Percentiles rank a stretch among this genome's conserved stretches.
Conservation (phyloP, 2,888 invertebrate genomes). For the Pandemis cinnamomeana region DNA sequence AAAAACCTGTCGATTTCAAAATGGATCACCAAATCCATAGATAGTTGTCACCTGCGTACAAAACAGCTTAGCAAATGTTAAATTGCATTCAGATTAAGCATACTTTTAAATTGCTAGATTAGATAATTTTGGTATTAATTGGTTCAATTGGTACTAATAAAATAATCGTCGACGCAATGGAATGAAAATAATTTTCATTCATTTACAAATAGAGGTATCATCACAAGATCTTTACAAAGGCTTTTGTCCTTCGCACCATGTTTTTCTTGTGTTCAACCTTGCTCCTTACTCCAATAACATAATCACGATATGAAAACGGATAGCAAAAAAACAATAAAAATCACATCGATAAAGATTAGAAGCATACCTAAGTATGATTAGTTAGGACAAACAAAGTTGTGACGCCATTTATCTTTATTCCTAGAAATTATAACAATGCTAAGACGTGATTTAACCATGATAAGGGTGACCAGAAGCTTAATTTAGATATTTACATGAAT, state of each 20-base stretch:
- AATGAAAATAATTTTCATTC: too few species aligned
- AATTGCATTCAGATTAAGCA: too few species aligned
- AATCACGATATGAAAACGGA: background rate
- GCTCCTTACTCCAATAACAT: background rate
- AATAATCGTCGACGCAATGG: too few species aligned
- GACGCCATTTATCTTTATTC: background rate
- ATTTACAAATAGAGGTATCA: too few species aligned
- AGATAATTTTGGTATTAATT: background rate
- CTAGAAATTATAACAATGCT: background rate
- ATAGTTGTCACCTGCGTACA: too few species aligned
- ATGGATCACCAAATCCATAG: too few species aligned
- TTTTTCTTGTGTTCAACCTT: background rate
- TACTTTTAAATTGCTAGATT: background rate
- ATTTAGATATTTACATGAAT: background rate
- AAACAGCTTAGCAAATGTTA: too few species aligned
- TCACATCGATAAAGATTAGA: background rate
- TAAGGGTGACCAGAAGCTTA: background rate
- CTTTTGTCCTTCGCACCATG: background rate
- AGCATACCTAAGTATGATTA: background rate
- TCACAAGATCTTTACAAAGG: too few species aligned
- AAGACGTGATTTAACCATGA: background rate
- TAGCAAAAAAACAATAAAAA: background rate
- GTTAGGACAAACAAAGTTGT: background rate
- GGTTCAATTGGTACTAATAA: background rate
- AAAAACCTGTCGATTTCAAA: too few species aligned